A percentile compares a stretch with the other conserved stretches of the same genome.
These are phyloP conservation scores for Trichopoda pennipes DNA, from an alignment of 2,888 invertebrate genomes.

Conservation along the genomic window DNA sequence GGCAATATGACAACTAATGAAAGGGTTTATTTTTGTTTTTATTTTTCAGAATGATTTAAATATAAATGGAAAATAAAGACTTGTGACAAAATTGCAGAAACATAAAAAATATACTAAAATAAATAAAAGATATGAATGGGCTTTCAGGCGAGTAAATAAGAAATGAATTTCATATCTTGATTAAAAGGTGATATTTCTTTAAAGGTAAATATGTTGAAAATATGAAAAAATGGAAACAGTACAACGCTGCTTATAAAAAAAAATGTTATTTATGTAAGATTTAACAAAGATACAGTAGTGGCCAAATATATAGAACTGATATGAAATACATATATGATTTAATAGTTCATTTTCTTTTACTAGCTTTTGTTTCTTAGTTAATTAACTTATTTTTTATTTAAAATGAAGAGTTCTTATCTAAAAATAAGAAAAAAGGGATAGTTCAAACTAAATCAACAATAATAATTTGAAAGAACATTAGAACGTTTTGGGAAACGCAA, in stretches of 20 bases:
- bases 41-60: constrained; percentile 1
- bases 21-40: constrained; percentile 19
- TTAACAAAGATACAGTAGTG: neutral
- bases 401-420: too few species aligned
- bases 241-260: constrained; percentile 42
- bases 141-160: constrained; percentile 28
- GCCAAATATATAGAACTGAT: neutral
- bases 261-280: constrained; percentile 18
- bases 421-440: too few species aligned
- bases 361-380: too few species aligned
- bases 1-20: constrained; percentile 46
- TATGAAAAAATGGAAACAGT: constrained; percentile 20
- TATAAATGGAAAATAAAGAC: constrained; percentile 5
- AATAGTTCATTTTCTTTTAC: too few species aligned
- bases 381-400: too few species aligned
- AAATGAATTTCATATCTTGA: constrained; percentile 56
- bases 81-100: constrained; percentile 23
- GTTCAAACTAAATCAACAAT: too few species aligned
- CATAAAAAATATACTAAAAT: constrained; percentile 42
- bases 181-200: constrained; percentile 49
- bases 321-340: neutral
- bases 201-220: constrained; percentile 17
- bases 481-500: too few species aligned
- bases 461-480: too few species aligned
- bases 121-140: constrained; percentile 44